phyloP scores from a whole-genome alignment of 2,113 vertebrate species.

The Phoxinus phoxinus region DNA sequence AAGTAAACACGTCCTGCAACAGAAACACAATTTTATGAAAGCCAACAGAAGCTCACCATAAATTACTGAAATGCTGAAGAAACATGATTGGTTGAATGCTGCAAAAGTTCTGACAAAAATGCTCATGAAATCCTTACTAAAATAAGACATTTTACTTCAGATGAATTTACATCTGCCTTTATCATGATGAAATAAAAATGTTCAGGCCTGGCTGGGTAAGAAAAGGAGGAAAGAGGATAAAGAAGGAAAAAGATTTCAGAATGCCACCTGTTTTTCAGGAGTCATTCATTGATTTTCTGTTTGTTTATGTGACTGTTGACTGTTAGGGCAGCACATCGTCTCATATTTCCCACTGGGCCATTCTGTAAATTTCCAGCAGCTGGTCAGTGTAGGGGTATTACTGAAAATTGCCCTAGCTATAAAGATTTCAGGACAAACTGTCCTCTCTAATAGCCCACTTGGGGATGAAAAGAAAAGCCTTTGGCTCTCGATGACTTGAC shows the following conservation, averaged over 20 bases:
- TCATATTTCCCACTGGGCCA: conserved; percentile 63
- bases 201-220: background rate
- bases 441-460: conserved; percentile 69
- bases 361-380: conserved; percentile 69
- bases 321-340: conserved; percentile 67
- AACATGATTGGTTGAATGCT: background rate
- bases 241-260: conserved; percentile 22
- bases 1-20: conserved; percentile 88
- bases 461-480: conserved; percentile 59
- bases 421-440: conserved; percentile 64
- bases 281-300: conserved; percentile 66
- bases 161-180: conserved; percentile 23
- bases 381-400: conserved; percentile 62
- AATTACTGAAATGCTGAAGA: conserved; percentile 54
- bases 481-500: conserved; percentile 46
- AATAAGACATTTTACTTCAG: conserved; percentile 39
- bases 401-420: conserved; percentile 58
- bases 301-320: conserved; percentile 66
- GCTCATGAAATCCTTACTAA: conserved; percentile 54
- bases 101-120: background rate
- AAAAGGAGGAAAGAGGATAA: background rate
- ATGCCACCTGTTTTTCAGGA: conserved; percentile 38
- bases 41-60: conserved; percentile 29
- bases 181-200: conserved; percentile 37
- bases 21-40: conserved; percentile 18